A percentile compares a stretch with the other conserved stretches of the same genome.
phyloP scores from a whole-genome alignment of 2,888 invertebrate genomes.

The Saturnia japonica region DNA sequence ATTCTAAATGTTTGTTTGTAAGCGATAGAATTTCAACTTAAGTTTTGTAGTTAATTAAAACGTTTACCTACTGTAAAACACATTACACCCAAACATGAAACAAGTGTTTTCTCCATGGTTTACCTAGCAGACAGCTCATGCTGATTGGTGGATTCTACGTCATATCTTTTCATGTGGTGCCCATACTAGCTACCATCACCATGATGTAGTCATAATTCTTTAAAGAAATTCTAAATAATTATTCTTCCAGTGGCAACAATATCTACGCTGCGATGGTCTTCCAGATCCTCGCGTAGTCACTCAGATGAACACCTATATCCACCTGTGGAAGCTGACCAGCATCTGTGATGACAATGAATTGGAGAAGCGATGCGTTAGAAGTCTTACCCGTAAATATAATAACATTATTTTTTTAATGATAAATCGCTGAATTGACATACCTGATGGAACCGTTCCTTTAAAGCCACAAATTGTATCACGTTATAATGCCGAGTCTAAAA shows the following conservation, averaged over 20 bases:
- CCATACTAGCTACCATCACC: no score
- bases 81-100: no score
- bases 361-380: constrained; percentile 70
- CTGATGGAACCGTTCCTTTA: no score
- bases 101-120: neutral
- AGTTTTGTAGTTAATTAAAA: no score
- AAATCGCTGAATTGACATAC: neutral
- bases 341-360: constrained; percentile 67
- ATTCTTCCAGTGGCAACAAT: constrained; percentile 79
- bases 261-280: constrained; percentile 82
- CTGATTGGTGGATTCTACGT: neutral
- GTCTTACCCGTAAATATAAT: constrained; percentile 68
- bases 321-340: constrained; percentile 72
- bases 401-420: constrained; percentile 13
- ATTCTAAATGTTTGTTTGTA: no score
- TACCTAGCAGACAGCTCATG: neutral
- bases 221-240: neutral
- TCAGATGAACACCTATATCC: constrained; percentile 82
- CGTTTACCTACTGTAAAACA: no score
- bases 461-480: no score
- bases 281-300: constrained; percentile 81
- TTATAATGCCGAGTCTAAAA: no score
- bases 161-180: neutral
- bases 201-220: no score
- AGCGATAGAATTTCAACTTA: no score